These are phyloP conservation scores for Hexactinellida sp. DNA, from an alignment of 37 sponge, comb jelly and placozoan species.

Conservation along the genomic window DNA sequence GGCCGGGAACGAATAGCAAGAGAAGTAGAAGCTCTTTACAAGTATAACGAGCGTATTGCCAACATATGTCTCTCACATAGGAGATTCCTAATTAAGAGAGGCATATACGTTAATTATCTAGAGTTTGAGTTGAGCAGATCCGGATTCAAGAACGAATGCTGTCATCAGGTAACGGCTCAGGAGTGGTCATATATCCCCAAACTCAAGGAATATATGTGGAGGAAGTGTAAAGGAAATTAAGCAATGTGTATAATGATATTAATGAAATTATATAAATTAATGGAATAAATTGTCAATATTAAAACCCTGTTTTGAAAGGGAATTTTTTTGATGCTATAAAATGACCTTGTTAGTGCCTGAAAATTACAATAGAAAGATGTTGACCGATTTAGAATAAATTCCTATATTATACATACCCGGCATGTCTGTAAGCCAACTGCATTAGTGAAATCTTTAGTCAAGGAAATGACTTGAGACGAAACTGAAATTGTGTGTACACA, in stretches of 20 bases:
- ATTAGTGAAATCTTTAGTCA: neutral
- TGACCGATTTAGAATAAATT: neutral
- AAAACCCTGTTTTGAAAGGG: too few relatives aligned
- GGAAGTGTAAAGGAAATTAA: neutral
- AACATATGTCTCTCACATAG: neutral
- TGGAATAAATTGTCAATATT: too few relatives aligned
- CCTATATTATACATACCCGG: neutral
- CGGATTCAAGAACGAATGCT: neutral
- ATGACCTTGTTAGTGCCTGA: too few relatives aligned
- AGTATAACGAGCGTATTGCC: neutral
- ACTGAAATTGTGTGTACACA: neutral
- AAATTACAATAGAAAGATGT: neutral
- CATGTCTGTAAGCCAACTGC: neutral
- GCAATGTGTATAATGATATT: neutral
- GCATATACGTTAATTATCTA: neutral
- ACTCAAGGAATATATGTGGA: conserved; percentile 6
- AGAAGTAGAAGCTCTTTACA: neutral
- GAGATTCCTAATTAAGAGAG: neutral
- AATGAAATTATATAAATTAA: neutral
- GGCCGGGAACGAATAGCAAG: neutral
- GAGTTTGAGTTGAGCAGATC: neutral
- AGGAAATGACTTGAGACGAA: neutral
- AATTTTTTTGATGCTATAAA: too few relatives aligned
- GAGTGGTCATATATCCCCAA: neutral
- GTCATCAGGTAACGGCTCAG: neutral